Percentiles rank a stretch among this genome's conserved stretches.
phyloP scores from a whole-genome alignment of 2,113 vertebrate species.

The Marmota monax region DNA sequence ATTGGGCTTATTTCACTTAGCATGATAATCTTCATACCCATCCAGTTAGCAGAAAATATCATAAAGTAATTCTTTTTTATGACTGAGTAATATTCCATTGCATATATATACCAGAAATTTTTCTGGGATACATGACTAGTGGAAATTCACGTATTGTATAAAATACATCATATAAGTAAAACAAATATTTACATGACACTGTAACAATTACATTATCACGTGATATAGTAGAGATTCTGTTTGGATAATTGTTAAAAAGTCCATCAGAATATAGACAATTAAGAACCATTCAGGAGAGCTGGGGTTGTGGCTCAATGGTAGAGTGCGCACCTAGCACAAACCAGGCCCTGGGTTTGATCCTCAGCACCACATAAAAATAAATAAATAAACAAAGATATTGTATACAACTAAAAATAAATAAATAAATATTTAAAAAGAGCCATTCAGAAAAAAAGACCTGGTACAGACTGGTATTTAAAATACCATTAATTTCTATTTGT shows the following conservation, averaged over 20 bases:
- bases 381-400: too few relatives aligned
- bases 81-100: too few relatives aligned
- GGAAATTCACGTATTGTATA: background rate
- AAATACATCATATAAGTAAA: background rate
- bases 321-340: too few relatives aligned
- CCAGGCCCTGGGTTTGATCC: too few relatives aligned
- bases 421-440: background rate
- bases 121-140: background rate
- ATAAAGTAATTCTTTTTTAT: too few relatives aligned
- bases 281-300: background rate
- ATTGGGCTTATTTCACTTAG: too few relatives aligned
- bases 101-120: too few relatives aligned
- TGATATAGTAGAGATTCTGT: background rate
- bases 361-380: too few relatives aligned
- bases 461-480: background rate
- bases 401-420: too few relatives aligned
- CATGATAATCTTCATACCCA: too few relatives aligned
- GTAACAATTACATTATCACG: background rate
- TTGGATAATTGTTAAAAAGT: background rate
- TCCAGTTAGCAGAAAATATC: too few relatives aligned
- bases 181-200: background rate
- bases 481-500: background rate
- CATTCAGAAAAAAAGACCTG: background rate
- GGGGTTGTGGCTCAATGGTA: too few relatives aligned
- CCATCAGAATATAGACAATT: background rate